A percentile compares a stretch with the other conserved stretches of the same genome.
Evolutionary conservation across 1,140 invertebrate species (phyloP).

Genomic region (Lordiphosa collinella): DNA sequence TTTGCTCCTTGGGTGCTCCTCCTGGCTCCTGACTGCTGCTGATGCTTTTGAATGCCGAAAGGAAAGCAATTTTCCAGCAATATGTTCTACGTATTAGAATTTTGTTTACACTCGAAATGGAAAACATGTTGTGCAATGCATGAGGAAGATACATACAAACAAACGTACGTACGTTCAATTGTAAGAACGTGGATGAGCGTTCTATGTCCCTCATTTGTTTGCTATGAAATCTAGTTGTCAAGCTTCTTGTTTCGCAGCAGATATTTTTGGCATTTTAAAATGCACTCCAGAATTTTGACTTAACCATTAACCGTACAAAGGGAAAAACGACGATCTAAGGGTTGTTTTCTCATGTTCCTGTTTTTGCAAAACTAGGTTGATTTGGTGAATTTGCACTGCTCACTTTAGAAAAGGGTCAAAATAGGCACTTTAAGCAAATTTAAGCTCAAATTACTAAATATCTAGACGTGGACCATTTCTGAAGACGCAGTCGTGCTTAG

Average conservation of each 20-base stretch:
- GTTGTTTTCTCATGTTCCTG: no score
- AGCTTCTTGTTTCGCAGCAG: constrained; percentile 26
- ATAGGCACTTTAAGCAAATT: no score
- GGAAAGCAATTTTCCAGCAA: constrained; percentile 77
- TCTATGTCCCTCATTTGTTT: constrained; percentile 63
- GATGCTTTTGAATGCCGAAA: constrained; percentile 56
- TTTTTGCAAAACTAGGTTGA: no score
- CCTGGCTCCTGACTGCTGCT: constrained; percentile 25
- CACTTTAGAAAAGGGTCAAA: no score
- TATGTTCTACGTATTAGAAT: constrained; percentile 77
- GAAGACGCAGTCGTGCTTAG: no score
- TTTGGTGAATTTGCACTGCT: no score
- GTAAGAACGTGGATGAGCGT: neutral
- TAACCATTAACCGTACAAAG: no score
- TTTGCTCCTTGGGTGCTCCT: constrained; percentile 30
- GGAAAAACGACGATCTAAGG: no score
- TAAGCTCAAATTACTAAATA: no score
- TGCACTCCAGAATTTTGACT: neutral
- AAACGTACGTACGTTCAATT: neutral
- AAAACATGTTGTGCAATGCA: constrained; percentile 76
- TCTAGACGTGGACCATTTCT: no score
- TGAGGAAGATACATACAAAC: constrained; percentile 12
- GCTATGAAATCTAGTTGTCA: constrained; percentile 68
- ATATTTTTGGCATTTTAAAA: constrained; percentile 41
- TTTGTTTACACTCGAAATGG: constrained; percentile 77